These are phyloP conservation scores for Ardeotis arabs DNA, from an alignment of 2,113 vertebrate species.

Conservation along the genomic window DNA sequence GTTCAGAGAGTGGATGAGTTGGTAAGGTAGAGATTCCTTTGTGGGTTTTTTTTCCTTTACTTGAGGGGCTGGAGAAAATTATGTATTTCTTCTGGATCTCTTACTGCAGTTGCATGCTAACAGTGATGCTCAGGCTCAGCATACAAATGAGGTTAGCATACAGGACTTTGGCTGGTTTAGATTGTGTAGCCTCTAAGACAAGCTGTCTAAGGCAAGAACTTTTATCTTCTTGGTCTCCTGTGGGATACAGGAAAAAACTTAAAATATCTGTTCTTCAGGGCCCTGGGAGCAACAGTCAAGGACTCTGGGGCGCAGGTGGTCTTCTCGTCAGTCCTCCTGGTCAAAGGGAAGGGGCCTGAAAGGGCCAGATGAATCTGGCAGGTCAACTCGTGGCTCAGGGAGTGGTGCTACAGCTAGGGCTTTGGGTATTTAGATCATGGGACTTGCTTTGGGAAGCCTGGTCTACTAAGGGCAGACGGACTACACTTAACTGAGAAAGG, in stretches of 20 bases:
- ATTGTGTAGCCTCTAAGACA: not conserved
- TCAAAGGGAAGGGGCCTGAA: too few relatives aligned
- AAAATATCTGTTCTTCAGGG: not conserved
- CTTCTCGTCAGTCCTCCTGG: too few relatives aligned
- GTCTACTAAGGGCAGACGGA: too few relatives aligned
- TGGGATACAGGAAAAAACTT: not conserved
- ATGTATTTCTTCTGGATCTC: not conserved
- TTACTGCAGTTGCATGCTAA: slow-evolving; percentile 7
- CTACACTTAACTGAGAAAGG: too few relatives aligned
- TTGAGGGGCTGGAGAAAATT: not conserved
- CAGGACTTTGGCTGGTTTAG: not conserved
- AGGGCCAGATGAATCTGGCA: too few relatives aligned
- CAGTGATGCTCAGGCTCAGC: not conserved
- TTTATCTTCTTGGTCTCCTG: not conserved
- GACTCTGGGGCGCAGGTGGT: too few relatives aligned
- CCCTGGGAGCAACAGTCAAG: too few relatives aligned
- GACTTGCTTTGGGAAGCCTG: too few relatives aligned
- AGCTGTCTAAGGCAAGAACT: not conserved
- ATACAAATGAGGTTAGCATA: not conserved
- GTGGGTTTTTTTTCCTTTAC: not conserved
- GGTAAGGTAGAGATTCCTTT: not conserved
- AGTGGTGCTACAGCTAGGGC: too few relatives aligned
- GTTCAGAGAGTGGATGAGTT: not conserved
- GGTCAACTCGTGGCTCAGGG: too few relatives aligned
- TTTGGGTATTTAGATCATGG: too few relatives aligned